phyloP scores from a whole-genome alignment of 2,888 invertebrate genomes.

The Homarus gammarus region DNA sequence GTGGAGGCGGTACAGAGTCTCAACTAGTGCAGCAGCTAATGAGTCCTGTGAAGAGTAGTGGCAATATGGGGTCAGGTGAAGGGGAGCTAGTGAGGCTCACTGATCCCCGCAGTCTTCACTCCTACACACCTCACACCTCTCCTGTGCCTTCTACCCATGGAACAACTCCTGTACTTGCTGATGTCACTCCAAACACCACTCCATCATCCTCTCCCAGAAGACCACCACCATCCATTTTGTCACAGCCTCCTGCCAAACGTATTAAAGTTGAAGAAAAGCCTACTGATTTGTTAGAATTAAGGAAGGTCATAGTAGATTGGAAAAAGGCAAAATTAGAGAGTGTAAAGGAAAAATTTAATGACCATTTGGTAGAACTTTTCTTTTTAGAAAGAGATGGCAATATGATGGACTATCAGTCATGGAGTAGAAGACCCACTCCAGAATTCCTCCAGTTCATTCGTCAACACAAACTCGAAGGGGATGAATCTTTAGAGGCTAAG shows the following conservation, averaged over 20 bases:
- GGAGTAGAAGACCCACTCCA: constrained; percentile 89
- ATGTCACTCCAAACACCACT: constrained; percentile 55
- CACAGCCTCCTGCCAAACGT: constrained; percentile 70
- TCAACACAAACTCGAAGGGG: constrained; percentile 73
- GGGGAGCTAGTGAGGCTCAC: constrained; percentile 65
- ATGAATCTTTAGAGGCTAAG: constrained; percentile 67
- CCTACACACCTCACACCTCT: constrained; percentile 59
- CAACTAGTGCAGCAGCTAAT: constrained; percentile 47
- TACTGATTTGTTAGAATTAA: constrained; percentile 54
- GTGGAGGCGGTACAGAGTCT: constrained; percentile 51
- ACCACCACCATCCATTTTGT: constrained; percentile 47
- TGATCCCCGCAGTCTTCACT: constrained; percentile 54
- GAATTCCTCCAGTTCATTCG: constrained; percentile 85
- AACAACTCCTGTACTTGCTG: constrained; percentile 34
- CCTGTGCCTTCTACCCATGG: constrained; percentile 50
- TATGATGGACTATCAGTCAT: constrained; percentile 91
- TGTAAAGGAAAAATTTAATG: constrained; percentile 79
- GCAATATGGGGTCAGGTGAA: constrained; percentile 58
- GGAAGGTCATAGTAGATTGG: constrained; percentile 74
- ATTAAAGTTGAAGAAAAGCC: constrained; percentile 73
- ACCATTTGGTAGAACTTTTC: constrained; percentile 86
- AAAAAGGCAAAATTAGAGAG: constrained; percentile 77
- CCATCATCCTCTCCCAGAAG: constrained; percentile 65
- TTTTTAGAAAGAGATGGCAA: constrained; percentile 92
- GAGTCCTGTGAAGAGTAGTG: constrained; percentile 46